Percentiles rank a stretch among this genome's conserved stretches.
phyloP scores from a whole-genome alignment of 2,797 vertebrate genomes.

The Sebastiscus tertius region DNA sequence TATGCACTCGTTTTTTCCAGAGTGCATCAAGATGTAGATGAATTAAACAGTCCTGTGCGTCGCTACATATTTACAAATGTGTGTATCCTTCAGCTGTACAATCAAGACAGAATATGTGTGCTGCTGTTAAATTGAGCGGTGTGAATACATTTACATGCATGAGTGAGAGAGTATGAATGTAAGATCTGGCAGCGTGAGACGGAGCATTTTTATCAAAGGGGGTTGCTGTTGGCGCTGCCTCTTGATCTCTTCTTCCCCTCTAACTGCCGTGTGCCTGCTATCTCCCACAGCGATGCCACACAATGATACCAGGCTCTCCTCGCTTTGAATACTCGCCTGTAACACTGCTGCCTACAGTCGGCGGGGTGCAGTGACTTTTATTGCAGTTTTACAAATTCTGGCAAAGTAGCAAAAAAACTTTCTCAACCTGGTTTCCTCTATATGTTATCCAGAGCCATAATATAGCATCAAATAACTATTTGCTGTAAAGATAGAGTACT shows the following conservation, averaged over 20 bases:
- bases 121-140: conserved; percentile 46
- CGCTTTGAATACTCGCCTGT: conserved; percentile 27
- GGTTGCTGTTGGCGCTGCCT: conserved; percentile 57
- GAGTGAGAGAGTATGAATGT: conserved; percentile 51
- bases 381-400: neutral
- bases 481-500: too few relatives aligned
- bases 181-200: conserved; percentile 55
- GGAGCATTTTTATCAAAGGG: conserved; percentile 58
- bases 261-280: conserved; percentile 52
- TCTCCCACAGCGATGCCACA: conserved; percentile 65
- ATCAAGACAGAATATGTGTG: conserved; percentile 30
- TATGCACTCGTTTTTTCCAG: conserved; percentile 1
- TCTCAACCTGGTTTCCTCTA: neutral
- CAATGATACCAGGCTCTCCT: conserved; percentile 50
- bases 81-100: conserved; percentile 43
- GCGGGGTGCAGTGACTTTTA: neutral
- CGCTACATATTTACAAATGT: conserved; percentile 42
- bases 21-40: conserved; percentile 24
- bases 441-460: too few relatives aligned
- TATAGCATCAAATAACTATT: too few relatives aligned
- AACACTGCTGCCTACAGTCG: conserved; percentile 21
- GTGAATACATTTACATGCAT: conserved; percentile 57
- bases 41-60: conserved; percentile 20
- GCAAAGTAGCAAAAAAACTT: neutral
- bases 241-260: conserved; percentile 65